Evolutionary conservation across 2,888 invertebrate species (phyloP).

Genomic region (Hylaea fasciaria): DNA sequence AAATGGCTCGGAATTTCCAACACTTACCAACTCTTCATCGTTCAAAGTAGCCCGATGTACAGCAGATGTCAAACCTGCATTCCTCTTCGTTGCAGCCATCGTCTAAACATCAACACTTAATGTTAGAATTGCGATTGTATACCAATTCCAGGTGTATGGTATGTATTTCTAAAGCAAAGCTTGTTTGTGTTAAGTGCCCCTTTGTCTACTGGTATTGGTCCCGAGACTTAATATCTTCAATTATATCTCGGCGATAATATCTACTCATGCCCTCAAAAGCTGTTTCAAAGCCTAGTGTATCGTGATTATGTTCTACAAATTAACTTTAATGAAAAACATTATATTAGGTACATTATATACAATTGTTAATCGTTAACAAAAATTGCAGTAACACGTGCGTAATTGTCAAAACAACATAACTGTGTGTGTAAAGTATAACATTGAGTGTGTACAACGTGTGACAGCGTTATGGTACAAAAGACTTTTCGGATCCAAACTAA

Average conservation of each 20-base stretch:
- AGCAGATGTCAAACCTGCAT: conserved; percentile 98
- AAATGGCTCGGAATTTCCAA: no score
- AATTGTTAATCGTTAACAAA: conserved; percentile 30
- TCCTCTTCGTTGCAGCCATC: conserved; percentile 99
- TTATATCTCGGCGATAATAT: conserved; percentile 29
- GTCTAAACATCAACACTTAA: conserved; percentile 87
- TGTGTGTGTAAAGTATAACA: conserved; percentile 51
- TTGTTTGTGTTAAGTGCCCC: conserved; percentile 34
- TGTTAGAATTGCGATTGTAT: conserved; percentile 35
- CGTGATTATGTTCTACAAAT: conserved; percentile 24
- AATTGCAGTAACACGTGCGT: conserved; percentile 52
- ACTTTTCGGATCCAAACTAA: conserved; percentile 43
- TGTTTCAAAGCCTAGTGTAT: conserved; percentile 59
- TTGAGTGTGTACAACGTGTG: conserved; percentile 41
- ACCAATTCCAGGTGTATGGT: conserved; percentile 1
- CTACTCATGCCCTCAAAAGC: conserved; percentile 68
- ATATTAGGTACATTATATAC: conserved; percentile 27
- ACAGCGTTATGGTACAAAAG: conserved; percentile 44
- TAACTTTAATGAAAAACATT: conserved; percentile 25
- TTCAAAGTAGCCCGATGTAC: conserved; percentile 98
- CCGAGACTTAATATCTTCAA: conserved; percentile 16
- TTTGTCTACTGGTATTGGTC: conserved; percentile 35
- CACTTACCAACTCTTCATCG: conserved; percentile 98
- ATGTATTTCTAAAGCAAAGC: conserved; percentile 43
- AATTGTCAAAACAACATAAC: conserved; percentile 49